phyloP scores from a whole-genome alignment of 2,888 invertebrate genomes.

The Lysandra bellargus region DNA sequence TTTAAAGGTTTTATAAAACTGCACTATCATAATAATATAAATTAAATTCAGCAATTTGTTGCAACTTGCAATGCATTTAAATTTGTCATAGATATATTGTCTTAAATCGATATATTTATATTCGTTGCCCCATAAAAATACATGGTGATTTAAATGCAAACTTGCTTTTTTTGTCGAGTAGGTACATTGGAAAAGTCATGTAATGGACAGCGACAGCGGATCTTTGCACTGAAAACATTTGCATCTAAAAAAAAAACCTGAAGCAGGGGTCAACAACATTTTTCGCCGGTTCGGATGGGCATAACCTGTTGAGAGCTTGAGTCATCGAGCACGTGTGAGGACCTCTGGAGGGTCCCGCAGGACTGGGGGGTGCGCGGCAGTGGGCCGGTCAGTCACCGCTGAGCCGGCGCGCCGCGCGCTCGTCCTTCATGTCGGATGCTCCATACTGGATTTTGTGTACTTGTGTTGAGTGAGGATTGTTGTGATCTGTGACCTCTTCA shows the following conservation, averaged over 20 bases:
- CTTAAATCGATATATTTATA: background rate
- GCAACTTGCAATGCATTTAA: background rate
- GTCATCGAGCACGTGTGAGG: slow-evolving; percentile 52
- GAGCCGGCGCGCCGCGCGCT: slow-evolving; percentile 72
- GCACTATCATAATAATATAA: background rate
- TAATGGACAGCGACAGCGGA: no score
- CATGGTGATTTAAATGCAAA: no score
- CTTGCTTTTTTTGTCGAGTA: no score
- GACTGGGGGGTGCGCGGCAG: slow-evolving; percentile 73
- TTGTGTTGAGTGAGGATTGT: background rate
- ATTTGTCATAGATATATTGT: background rate
- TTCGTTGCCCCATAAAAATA: no score
- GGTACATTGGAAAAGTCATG: no score
- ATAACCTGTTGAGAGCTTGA: slow-evolving; percentile 51
- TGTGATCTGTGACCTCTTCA: slow-evolving; percentile 17
- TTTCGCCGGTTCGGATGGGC: slow-evolving; percentile 40
- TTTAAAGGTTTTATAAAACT: background rate
- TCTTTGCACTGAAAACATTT: background rate
- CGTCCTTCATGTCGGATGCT: slow-evolving; percentile 48
- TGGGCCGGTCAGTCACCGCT: slow-evolving; percentile 80
- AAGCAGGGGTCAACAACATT: slow-evolving; percentile 37
- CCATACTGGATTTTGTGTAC: slow-evolving; percentile 34
- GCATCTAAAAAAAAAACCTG: background rate
- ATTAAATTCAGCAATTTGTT: background rate
- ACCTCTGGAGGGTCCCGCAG: slow-evolving; percentile 74